These are phyloP conservation scores for Grantiella picta DNA, from an alignment of 2,113 vertebrate genomes.

Conservation along the genomic window DNA sequence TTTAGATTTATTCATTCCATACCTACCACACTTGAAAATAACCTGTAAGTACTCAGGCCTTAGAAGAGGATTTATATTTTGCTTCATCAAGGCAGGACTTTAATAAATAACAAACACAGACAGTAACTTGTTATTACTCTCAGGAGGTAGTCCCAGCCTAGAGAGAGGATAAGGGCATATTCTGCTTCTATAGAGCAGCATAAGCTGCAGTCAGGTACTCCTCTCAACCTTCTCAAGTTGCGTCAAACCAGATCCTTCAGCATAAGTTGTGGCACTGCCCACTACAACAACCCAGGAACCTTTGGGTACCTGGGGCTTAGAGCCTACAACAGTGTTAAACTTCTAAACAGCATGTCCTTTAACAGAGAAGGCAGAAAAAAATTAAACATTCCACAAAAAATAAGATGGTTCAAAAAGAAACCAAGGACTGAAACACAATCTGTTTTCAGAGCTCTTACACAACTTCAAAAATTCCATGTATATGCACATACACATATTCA, in stretches of 20 bases:
- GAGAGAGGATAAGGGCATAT: neutral
- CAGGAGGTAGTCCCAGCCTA: neutral
- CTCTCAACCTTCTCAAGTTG: neutral
- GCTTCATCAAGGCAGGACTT: neutral
- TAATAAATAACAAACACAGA: neutral
- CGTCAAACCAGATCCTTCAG: neutral
- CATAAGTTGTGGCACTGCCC: neutral
- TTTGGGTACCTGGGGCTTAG: neutral
- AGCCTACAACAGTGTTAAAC: neutral
- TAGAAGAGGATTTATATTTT: neutral
- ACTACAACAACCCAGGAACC: fast-evolving
- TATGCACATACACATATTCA: neutral
- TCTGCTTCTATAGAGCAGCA: neutral
- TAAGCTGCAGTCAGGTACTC: neutral
- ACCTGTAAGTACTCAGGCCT: neutral
- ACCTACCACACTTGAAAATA: neutral
- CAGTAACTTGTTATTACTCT: neutral
- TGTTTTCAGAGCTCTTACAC: neutral
- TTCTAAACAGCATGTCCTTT: neutral
- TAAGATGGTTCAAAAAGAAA: neutral
- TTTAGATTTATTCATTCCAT: neutral
- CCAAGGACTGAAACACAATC: neutral
- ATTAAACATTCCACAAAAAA: neutral
- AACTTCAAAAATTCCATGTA: neutral
- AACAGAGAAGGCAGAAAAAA: neutral